Percentiles rank a stretch among this genome's conserved stretches.
Evolutionary conservation across 2,888 invertebrate species (phyloP).

Genomic region (Bombyx huttoni): DNA sequence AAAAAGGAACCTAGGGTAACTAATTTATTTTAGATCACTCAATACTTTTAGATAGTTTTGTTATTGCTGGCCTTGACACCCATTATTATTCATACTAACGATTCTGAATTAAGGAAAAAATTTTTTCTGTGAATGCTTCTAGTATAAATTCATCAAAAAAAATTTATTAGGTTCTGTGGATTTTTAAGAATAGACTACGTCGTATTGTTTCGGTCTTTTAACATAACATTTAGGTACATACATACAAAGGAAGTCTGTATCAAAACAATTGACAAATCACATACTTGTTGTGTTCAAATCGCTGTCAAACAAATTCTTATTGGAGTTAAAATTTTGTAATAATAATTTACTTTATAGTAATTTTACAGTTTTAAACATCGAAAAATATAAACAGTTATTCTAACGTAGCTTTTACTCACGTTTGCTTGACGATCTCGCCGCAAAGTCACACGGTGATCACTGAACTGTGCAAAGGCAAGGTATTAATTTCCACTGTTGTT

Average conservation of each 20-base stretch:
- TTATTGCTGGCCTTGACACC: no score
- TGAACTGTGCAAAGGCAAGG: conserved; percentile 30
- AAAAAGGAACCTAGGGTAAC: no score
- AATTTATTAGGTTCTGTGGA: no score
- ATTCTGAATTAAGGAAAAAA: no score
- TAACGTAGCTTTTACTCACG: conserved; percentile 54
- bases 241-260: conserved; percentile 21
- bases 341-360: conserved; percentile 17
- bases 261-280: conserved; percentile 17
- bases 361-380: conserved; percentile 21
- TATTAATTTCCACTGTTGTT: not conserved
- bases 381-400: conserved; percentile 36
- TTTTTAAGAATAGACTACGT: no score
- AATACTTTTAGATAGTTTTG: no score
- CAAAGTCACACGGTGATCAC: conserved; percentile 41
- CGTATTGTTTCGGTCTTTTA: no score
- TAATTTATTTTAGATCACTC: no score
- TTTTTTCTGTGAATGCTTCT: no score
- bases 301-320: conserved; percentile 2
- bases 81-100: no score
- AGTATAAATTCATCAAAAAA: no score
- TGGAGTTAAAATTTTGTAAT: conserved; percentile 12
- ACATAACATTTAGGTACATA: conserved; percentile 5
- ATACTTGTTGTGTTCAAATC: conserved; percentile 2
- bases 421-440: conserved; percentile 36